These are phyloP conservation scores for Bovichtus diacanthus DNA, from an alignment of 2,797 vertebrate species.

Conservation along the genomic window DNA sequence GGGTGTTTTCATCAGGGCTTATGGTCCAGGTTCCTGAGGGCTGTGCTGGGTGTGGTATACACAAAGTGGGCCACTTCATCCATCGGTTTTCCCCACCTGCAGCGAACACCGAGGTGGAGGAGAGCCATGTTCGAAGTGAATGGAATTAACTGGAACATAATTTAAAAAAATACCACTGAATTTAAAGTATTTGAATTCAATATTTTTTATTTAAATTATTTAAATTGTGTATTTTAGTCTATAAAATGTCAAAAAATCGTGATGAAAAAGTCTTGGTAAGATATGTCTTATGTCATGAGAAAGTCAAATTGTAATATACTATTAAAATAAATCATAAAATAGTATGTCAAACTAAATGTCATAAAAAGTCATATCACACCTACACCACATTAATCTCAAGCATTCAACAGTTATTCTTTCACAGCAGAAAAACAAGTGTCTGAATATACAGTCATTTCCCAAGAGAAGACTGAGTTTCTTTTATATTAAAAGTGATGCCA, in stretches of 20 bases:
- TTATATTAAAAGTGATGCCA: neutral
- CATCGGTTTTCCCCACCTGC: neutral
- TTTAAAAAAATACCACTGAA: neutral
- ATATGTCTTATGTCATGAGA: too few species aligned
- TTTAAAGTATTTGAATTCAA: too few species aligned
- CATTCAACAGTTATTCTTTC: neutral
- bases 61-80: neutral
- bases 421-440: neutral
- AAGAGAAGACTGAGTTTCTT: neutral
- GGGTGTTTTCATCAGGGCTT: neutral
- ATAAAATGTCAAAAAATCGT: neutral
- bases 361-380: neutral
- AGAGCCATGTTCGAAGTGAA: neutral
- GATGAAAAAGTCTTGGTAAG: neutral
- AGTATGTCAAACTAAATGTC: too few species aligned
- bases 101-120: neutral
- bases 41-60: too few species aligned
- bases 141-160: neutral
- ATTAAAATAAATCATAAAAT: too few species aligned
- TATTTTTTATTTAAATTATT: too few species aligned
- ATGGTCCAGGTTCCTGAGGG: neutral
- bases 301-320: too few species aligned
- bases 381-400: neutral
- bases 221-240: neutral
- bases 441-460: neutral